Base-by-base conservation (phyloP, 2,797 vertebrate species). In the Propithecus deckenii region DNA sequence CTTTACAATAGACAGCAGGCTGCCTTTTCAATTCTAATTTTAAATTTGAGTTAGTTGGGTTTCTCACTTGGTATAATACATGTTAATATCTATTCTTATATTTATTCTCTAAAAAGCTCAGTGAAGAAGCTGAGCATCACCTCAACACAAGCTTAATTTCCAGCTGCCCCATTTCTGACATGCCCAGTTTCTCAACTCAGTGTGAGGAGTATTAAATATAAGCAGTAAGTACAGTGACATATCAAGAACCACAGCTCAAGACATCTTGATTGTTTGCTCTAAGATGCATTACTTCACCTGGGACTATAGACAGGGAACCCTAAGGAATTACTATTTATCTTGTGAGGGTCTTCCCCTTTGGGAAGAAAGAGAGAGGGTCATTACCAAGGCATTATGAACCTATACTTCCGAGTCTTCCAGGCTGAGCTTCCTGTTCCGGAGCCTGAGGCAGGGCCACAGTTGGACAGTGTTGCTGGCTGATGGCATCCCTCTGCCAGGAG, bases 1-100 rank as follows among this genome's bases (percentile, higher is more conserved):
- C 10, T 71, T 84, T 76, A 35, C 17, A 63, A 57, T 5, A 79
- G 59, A 83, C 0, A n/a, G 28, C 3, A 2, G 15, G 55, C 12
- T 65, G 2, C 32, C 85, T 91, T 88, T 88, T 52, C 79, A 93
- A 35, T 52, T 96, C 35, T 35, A 95, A 48, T 61, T 86, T 93
- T 92, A 81, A 61, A 93, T 91, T 80, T 71, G 79, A 89, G 65
- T 76, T 71, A 52, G 63, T 52, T 81, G 80, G 61, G 23, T 25
- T 83, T 97, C 93, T 85, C 41, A 69, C 65, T 94, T 35, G 4
- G 18, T 80, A 61, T 87, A n/a, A 75, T 65, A 43, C n/a, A 78
- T 86, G 61, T 50, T 88, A 91, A 94, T 93, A 81, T 59, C 43
- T 71, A 91, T 71, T 96, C 59, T 89, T 89, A 87, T 48, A 75